These are phyloP conservation scores for Cyrtorhinus lividipennis DNA, from an alignment of 1,140 invertebrate species.

Conservation along the genomic window DNA sequence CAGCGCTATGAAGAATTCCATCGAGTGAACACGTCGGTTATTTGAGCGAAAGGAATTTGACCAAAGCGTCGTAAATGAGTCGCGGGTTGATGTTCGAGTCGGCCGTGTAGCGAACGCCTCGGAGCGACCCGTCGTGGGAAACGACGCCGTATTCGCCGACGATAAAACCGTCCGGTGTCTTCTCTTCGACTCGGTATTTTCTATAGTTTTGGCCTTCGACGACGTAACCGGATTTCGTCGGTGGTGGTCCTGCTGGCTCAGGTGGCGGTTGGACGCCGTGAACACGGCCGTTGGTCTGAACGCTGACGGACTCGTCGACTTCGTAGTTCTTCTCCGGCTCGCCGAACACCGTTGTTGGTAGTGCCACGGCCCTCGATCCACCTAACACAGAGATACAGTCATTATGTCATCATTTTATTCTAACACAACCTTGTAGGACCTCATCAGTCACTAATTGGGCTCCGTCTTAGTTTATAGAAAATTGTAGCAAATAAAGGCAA, in stretches of 20 bases:
- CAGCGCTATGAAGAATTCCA: too few species aligned
- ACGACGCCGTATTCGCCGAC: slow-evolving; percentile 79
- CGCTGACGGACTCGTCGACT: slow-evolving; percentile 60
- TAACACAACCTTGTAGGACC: too few species aligned
- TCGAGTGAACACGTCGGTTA: too few species aligned
- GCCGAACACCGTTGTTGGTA: slow-evolving; percentile 49
- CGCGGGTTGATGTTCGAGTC: slow-evolving; percentile 71
- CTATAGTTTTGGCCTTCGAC: slow-evolving; percentile 66
- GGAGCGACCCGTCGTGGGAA: slow-evolving; percentile 63
- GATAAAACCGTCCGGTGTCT: slow-evolving; percentile 73
- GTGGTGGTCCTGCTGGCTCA: slow-evolving; percentile 25
- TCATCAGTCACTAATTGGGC: too few species aligned
- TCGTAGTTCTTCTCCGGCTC: slow-evolving; percentile 63
- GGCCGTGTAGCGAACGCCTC: slow-evolving; percentile 72
- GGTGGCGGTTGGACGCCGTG: slow-evolving; percentile 46
- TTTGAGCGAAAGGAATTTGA: slow-evolving; percentile 70
- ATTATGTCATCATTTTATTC: too few species aligned
- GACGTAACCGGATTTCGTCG: slow-evolving; percentile 50
- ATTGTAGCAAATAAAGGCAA: too few species aligned
- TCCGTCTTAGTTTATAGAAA: too few species aligned
- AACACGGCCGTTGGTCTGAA: slow-evolving; percentile 56
- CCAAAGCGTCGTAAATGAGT: slow-evolving; percentile 70
- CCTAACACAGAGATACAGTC: too few species aligned
- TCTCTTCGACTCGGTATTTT: slow-evolving; percentile 72
- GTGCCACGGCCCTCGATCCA: slow-evolving; percentile 28